Conservation (phyloP, 2,888 invertebrate species). For the Tipula unca region DNA sequence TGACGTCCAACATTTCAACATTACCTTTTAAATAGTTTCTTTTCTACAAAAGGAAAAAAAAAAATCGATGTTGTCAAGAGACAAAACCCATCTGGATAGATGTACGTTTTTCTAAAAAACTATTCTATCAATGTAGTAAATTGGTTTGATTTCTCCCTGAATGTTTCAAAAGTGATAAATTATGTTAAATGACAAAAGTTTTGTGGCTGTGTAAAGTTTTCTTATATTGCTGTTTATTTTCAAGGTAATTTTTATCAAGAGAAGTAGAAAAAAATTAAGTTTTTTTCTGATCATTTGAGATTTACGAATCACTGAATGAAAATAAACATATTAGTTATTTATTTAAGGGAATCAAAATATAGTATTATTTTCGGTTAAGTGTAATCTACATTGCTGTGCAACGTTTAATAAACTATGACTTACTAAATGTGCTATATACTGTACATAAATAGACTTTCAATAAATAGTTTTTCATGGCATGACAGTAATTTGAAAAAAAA, state of each 20-base stretch:
- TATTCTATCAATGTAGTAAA: not conserved
- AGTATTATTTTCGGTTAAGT: not conserved
- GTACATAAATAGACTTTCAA: too few relatives aligned
- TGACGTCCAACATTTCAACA: not conserved
- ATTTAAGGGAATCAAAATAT: not conserved
- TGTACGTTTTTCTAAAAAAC: not conserved
- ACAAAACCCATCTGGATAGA: not conserved
- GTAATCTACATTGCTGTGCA: not conserved
- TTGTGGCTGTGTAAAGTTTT: not conserved
- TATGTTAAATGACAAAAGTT: constrained; percentile 14
- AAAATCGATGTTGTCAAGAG: not conserved
- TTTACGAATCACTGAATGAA: not conserved
- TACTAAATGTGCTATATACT: too few relatives aligned
- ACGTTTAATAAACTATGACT: too few relatives aligned
- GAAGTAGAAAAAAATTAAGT: not conserved
- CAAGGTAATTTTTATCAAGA: not conserved
- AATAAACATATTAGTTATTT: not conserved
- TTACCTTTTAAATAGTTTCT: not conserved
- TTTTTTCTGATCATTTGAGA: not conserved
- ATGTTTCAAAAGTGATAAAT: not conserved
- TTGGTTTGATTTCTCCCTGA: not conserved
- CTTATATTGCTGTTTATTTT: not conserved
- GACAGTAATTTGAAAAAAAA: too few relatives aligned
- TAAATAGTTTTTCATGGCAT: too few relatives aligned
- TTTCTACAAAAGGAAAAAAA: not conserved